Evolutionary conservation across 2,888 invertebrate genomes (phyloP), one percentile per base, ranked within the genome.

Genomic region (Acleris emargana): DNA sequence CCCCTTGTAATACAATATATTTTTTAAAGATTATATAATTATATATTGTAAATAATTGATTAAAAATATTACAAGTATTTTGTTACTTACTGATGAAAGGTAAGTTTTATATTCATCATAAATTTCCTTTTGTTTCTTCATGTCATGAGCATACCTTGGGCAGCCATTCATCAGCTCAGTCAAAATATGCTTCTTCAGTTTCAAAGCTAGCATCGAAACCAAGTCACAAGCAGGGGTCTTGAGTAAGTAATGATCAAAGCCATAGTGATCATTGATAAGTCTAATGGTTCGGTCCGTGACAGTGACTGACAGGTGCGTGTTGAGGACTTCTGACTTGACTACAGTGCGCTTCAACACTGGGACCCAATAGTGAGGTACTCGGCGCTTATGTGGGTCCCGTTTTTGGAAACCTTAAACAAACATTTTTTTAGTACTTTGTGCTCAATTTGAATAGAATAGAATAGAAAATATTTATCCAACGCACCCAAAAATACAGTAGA

Each of bases 221-320:
- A 99, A 91, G 88, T 99, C 99, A 84, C 97, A 97, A 13, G 99
- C 98, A 68, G 96, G 95, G 13, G 98, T 98, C 95, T 98, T 96
- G 22, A 99, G 93, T 76, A 99, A 92, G 88, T 99, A 99, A 84
- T 96, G 95, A 90, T 99, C 99, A 77, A 99, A 97, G 9, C 99
- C 99, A 89, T 96, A 96, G 79, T 96, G 94, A 71, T 97, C 95
- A 88, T 99, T 96, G 71, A 99, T 98, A 71, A 98, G 93, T 73
- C 94, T 93, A 62, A 98, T 93, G 0, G 98, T 95, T 73, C 98
- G 93, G 64, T 95, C 94, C 7, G 99, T 99, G 0, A 99, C 95
- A 5, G 95, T 94, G 0, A 98, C 94, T 2, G 95, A 95, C 79
- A 99, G 94, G 81, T 97, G 95, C 71, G 96, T 95, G 83, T 99